These are phyloP conservation scores for Neogobius melanostomus DNA, from an alignment of 2,113 vertebrate species.

Conservation along the genomic window DNA sequence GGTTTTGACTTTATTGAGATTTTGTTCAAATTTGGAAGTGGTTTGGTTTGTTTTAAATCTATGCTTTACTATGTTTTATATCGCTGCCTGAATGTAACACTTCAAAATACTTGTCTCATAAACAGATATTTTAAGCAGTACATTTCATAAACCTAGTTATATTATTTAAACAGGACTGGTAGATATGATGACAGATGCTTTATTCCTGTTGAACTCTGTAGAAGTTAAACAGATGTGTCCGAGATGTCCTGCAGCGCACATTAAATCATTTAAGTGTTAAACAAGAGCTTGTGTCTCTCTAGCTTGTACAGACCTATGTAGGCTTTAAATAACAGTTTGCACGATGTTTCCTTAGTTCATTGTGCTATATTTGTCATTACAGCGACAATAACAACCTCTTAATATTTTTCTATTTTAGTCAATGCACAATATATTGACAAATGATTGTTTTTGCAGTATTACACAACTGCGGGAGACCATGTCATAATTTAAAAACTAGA, in stretches of 20 bases:
- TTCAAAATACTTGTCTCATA: too few relatives aligned
- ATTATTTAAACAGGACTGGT: background rate
- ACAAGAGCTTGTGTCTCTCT: background rate
- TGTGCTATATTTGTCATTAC: too few relatives aligned
- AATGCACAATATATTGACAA: too few relatives aligned
- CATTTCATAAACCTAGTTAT: background rate
- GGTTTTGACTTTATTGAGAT: background rate
- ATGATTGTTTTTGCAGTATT: too few relatives aligned
- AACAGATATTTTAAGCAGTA: background rate
- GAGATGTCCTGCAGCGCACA: background rate
- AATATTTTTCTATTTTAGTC: too few relatives aligned
- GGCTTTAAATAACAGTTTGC: background rate
- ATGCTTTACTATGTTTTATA: too few relatives aligned
- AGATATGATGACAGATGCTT: background rate
- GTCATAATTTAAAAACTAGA: too few relatives aligned
- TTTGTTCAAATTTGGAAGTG: too few relatives aligned
- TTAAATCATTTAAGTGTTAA: conserved; percentile 4
- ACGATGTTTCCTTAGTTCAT: too few relatives aligned
- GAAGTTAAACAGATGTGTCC: conserved; percentile 1
- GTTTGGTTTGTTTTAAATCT: too few relatives aligned
- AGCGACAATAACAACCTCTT: background rate
- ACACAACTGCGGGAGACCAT: too few relatives aligned
- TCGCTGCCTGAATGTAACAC: too few relatives aligned
- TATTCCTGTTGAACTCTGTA: background rate
- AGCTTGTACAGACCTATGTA: background rate